Conservation (phyloP, 2,797 vertebrate genomes). For the Enteromius unitaeniatus region DNA sequence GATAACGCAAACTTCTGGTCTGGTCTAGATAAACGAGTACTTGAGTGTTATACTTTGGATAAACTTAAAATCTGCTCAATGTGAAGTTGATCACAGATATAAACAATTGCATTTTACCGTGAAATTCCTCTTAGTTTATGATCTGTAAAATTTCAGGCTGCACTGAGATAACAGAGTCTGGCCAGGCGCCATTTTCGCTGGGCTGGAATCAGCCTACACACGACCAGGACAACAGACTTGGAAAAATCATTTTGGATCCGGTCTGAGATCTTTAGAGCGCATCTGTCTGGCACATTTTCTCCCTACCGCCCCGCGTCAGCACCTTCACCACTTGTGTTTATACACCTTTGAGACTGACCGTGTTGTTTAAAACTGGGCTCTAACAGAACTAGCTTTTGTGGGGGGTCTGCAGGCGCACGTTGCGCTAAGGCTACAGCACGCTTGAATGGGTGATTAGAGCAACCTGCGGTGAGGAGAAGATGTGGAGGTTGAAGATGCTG, state of each 20-base stretch:
- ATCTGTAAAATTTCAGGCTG: slow-evolving; percentile 15
- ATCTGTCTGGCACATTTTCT: slow-evolving; percentile 63
- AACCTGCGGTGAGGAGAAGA: slow-evolving; percentile 16
- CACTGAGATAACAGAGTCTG: slow-evolving; percentile 6
- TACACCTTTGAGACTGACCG: slow-evolving; percentile 38
- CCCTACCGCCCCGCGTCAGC: slow-evolving; percentile 11
- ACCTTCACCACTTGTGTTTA: slow-evolving; percentile 67
- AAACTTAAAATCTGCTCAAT: neutral
- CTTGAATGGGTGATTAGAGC: slow-evolving; percentile 53
- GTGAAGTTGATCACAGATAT: neutral
- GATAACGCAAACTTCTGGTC: neutral
- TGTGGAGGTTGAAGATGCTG: slow-evolving; percentile 63
- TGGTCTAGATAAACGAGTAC: neutral
- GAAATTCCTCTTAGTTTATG: slow-evolving; percentile 22
- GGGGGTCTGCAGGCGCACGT: neutral
- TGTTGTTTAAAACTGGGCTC: slow-evolving; percentile 56
- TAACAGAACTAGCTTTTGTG: slow-evolving; percentile 40
- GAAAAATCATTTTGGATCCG: neutral
- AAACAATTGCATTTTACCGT: neutral
- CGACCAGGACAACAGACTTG: slow-evolving; percentile 8
- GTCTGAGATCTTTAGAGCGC: slow-evolving; percentile 1
- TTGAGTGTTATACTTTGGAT: slow-evolving; percentile 1
- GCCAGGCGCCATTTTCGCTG: neutral
- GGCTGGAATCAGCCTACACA: slow-evolving; percentile 21
- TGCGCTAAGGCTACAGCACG: neutral